Percentiles rank a stretch among this genome's conserved stretches.
Conservation (phyloP, 2,888 invertebrate genomes). For the Tortrix viridana region DNA sequence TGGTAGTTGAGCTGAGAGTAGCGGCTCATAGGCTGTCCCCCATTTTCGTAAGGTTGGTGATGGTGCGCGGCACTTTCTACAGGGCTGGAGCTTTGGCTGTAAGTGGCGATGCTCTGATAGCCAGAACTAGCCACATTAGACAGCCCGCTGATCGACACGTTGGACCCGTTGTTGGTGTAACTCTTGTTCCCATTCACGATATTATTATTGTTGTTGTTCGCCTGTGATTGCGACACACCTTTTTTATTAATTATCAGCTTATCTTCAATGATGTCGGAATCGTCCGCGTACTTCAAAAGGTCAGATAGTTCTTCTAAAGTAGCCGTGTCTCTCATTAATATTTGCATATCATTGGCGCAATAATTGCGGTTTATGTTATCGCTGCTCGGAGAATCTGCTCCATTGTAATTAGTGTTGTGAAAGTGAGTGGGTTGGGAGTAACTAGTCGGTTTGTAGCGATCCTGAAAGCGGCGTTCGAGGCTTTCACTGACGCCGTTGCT, state of each 20-base stretch:
- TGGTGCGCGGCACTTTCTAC: constrained; percentile 86
- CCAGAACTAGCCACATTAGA: constrained; percentile 93
- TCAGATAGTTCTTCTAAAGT: constrained; percentile 90
- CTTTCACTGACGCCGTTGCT: constrained; percentile 76
- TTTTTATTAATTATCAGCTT: constrained; percentile 79
- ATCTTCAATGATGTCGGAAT: constrained; percentile 85
- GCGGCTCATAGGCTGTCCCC: constrained; percentile 77
- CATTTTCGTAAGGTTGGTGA: constrained; percentile 75
- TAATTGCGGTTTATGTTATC: constrained; percentile 78
- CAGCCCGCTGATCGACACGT: constrained; percentile 91
- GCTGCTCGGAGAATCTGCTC: constrained; percentile 74
- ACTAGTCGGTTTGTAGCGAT: constrained; percentile 77
- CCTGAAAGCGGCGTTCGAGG: constrained; percentile 78
- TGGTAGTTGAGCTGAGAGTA: constrained; percentile 81
- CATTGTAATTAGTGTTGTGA: constrained; percentile 73
- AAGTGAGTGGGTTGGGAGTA: constrained; percentile 71
- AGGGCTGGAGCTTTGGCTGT: constrained; percentile 94
- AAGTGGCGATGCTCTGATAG: constrained; percentile 94
- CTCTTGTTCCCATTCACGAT: constrained; percentile 74
- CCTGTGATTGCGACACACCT: constrained; percentile 71
- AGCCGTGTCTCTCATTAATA: constrained; percentile 80
- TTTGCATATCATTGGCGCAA: constrained; percentile 74
- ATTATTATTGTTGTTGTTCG: constrained; percentile 70
- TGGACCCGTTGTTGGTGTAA: constrained; percentile 88
- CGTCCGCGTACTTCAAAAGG: constrained; percentile 89